Percentiles rank a stretch among this genome's conserved stretches.
Evolutionary conservation across 2,113 vertebrate species (phyloP).

Genomic region (Phylloscopus whistleri): DNA sequence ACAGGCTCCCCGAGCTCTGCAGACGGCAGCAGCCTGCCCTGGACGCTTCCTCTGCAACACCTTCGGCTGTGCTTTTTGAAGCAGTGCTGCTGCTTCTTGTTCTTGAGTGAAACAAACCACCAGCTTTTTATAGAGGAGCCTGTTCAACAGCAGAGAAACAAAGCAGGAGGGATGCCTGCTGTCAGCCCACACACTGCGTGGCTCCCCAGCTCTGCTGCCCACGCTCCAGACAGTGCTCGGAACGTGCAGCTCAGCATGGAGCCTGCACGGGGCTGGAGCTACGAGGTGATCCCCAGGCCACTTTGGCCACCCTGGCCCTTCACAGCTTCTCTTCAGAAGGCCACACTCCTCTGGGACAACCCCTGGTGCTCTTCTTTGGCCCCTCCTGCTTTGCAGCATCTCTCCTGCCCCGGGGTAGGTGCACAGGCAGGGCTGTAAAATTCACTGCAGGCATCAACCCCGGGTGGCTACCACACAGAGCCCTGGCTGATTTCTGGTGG

Average conservation of each 20-base stretch:
- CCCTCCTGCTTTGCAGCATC: background rate
- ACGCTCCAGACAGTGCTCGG: fast-evolving
- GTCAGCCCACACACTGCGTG: background rate
- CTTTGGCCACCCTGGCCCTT: background rate
- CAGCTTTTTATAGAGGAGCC: background rate
- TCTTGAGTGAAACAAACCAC: background rate
- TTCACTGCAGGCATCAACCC: background rate
- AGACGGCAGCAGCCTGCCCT: background rate
- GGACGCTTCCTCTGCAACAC: background rate
- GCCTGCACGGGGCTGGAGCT: background rate
- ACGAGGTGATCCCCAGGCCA: background rate
- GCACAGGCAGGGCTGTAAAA: background rate
- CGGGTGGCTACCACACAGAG: fast-evolving
- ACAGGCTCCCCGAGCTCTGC: fast-evolving
- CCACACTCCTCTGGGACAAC: background rate
- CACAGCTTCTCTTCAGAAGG: background rate
- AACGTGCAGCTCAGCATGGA: background rate
- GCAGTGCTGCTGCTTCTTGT: background rate
- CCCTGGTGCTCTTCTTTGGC: background rate
- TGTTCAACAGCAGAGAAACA: background rate
- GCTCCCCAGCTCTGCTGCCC: background rate
- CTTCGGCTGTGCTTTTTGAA: background rate
- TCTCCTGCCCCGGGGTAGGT: fast-evolving
- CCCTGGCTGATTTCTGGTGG: background rate
- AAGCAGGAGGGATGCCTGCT: background rate